Evolutionary conservation across 1,140 invertebrate species (phyloP).

Genomic region (Mycetomoellerius zeteki): DNA sequence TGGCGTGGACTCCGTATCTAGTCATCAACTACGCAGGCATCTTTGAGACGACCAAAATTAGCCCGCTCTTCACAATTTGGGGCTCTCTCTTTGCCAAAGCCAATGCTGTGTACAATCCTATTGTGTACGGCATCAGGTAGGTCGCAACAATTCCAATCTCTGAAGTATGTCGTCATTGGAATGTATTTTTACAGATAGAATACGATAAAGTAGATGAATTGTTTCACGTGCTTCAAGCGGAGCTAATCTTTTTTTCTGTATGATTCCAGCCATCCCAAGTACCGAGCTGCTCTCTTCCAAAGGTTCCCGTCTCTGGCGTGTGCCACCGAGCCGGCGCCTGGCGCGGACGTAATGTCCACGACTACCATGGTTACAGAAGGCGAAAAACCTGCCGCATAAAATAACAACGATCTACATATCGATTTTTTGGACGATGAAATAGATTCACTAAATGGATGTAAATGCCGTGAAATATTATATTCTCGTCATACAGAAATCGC

Average conservation of each 20-base stretch:
- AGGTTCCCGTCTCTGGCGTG: slow-evolving; percentile 91
- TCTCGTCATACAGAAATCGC: slow-evolving; percentile 28
- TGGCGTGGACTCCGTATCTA: slow-evolving; percentile 95
- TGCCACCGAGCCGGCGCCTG: slow-evolving; percentile 71
- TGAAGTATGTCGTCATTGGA: slow-evolving; percentile 25
- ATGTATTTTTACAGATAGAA: slow-evolving; percentile 47
- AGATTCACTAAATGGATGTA: slow-evolving; percentile 11
- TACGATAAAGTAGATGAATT: slow-evolving; percentile 27
- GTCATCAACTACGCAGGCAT: slow-evolving; percentile 93
- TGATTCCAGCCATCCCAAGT: slow-evolving; percentile 91
- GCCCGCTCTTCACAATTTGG: slow-evolving; percentile 92
- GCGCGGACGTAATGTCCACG: slow-evolving; percentile 80
- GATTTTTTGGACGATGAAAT: slow-evolving; percentile 15
- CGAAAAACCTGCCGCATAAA: slow-evolving; percentile 88
- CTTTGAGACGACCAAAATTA: slow-evolving; percentile 90
- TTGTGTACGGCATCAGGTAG: slow-evolving; percentile 94
- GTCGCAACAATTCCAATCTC: background rate
- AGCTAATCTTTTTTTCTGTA: slow-evolving; percentile 22
- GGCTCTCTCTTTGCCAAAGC: slow-evolving; percentile 93
- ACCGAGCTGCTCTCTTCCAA: slow-evolving; percentile 90
- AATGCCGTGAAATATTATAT: slow-evolving; percentile 21
- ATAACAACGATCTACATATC: background rate
- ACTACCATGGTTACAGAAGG: slow-evolving; percentile 83
- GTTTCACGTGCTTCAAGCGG: background rate
- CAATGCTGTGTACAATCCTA: slow-evolving; percentile 93